Evolutionary conservation across 2,113 vertebrate species (phyloP).

Genomic region (Elaphurus davidianus): DNA sequence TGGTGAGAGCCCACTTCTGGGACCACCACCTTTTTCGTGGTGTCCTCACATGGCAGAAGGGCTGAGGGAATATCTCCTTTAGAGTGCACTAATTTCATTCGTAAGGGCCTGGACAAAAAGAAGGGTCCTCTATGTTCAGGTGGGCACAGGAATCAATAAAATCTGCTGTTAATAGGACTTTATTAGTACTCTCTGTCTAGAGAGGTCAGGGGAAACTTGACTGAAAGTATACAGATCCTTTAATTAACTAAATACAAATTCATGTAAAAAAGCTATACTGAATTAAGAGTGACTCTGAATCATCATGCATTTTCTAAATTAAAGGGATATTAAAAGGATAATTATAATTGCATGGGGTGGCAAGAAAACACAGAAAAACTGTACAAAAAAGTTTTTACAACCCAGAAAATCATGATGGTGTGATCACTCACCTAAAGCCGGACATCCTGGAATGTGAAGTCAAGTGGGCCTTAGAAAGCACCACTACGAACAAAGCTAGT

Average conservation of each 20-base stretch:
- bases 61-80: background rate
- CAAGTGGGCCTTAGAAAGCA: too few relatives aligned
- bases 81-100: background rate
- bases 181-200: background rate
- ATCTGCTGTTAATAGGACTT: background rate
- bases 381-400: too few relatives aligned
- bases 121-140: background rate
- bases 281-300: background rate
- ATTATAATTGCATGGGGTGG: background rate
- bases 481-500: too few relatives aligned
- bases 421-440: too few relatives aligned
- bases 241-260: background rate
- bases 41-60: background rate
- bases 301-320: background rate
- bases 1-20: background rate
- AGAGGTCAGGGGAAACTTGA: background rate
- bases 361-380: too few relatives aligned
- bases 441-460: too few relatives aligned
- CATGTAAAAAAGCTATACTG: background rate
- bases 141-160: background rate
- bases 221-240: background rate
- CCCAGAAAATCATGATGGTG: too few relatives aligned
- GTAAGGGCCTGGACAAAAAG: background rate
- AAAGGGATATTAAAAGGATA: background rate
- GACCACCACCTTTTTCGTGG: background rate